Conservation (phyloP, 2,113 vertebrate genomes). For the Nothobranchius kuhntae region DNA sequence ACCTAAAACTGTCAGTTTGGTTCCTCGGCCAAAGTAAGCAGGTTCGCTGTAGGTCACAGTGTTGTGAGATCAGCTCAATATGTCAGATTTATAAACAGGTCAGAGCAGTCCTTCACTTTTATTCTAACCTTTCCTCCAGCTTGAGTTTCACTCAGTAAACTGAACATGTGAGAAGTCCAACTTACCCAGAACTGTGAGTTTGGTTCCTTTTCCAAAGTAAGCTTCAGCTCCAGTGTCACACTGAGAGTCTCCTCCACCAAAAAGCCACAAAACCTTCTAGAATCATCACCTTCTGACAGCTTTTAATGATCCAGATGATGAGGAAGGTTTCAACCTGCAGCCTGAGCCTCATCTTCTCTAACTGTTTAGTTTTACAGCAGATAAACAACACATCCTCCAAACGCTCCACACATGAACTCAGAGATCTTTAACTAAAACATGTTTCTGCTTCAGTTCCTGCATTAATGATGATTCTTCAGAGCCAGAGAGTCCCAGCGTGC, state of each 20-base stretch:
- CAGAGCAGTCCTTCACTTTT: background rate
- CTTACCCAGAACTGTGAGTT: slow-evolving; percentile 68
- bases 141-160: background rate
- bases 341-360: background rate
- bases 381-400: background rate
- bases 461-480: background rate
- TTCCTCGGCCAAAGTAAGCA: slow-evolving; percentile 81
- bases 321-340: background rate
- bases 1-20: slow-evolving; percentile 79
- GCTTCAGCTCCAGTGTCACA: slow-evolving; percentile 67
- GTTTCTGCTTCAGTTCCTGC: background rate
- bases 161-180: background rate
- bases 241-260: slow-evolving; percentile 44
- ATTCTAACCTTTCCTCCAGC: background rate
- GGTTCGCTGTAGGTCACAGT: slow-evolving; percentile 71
- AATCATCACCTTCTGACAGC: background rate
- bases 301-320: slow-evolving; percentile 16
- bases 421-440: background rate
- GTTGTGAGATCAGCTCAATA: slow-evolving; percentile 34
- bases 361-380: background rate
- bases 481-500: background rate
- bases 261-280: slow-evolving; percentile 31
- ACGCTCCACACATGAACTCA: background rate
- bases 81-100: background rate
- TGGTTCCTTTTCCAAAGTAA: slow-evolving; percentile 67